A percentile compares a stretch with the other conserved stretches of the same genome.
phyloP scores from a whole-genome alignment of 92 coral and sea anemone genomes.

The Actinernus sp. region DNA sequence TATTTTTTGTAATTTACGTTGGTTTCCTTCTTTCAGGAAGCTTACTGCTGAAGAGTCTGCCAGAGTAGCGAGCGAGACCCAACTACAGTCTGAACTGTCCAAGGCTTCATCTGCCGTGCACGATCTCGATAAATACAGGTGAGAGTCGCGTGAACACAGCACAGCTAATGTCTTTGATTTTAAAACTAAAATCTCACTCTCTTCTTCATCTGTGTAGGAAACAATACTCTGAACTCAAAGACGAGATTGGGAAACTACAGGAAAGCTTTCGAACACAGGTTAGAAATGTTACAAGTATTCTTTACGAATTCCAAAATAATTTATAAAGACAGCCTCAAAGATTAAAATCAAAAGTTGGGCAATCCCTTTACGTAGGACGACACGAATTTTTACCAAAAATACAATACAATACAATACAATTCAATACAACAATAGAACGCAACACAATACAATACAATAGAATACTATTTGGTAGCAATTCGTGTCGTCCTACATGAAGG shows the following conservation, averaged over 20 bases:
- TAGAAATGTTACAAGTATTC: background rate
- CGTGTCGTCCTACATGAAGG: too few relatives aligned
- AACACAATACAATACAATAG: too few relatives aligned
- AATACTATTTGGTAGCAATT: too few relatives aligned
- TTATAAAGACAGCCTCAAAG: too few relatives aligned
- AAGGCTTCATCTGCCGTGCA: constrained; percentile 88
- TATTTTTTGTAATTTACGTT: constrained; percentile 67
- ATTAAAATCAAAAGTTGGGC: too few relatives aligned
- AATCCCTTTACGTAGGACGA: too few relatives aligned
- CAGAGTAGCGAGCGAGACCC: constrained; percentile 80
- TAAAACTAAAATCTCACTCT: background rate
- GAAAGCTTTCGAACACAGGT: constrained; percentile 83
- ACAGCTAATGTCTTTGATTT: background rate
- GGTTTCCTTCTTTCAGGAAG: constrained; percentile 51
- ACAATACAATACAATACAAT: too few relatives aligned
- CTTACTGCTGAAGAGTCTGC: constrained; percentile 93
- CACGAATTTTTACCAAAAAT: too few relatives aligned
- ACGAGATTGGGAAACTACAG: constrained; percentile 76
- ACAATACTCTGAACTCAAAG: constrained; percentile 82
- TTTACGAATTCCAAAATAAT: background rate
- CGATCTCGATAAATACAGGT: constrained; percentile 91
- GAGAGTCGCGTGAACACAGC: too few relatives aligned
- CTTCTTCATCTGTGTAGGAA: constrained; percentile 10
- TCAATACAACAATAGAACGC: too few relatives aligned
- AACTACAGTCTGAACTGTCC: constrained; percentile 74